A percentile compares a stretch with the other conserved stretches of the same genome.
phyloP scores from a whole-genome alignment of 2,797 vertebrate species.

The Crypturellus tataupa region DNA sequence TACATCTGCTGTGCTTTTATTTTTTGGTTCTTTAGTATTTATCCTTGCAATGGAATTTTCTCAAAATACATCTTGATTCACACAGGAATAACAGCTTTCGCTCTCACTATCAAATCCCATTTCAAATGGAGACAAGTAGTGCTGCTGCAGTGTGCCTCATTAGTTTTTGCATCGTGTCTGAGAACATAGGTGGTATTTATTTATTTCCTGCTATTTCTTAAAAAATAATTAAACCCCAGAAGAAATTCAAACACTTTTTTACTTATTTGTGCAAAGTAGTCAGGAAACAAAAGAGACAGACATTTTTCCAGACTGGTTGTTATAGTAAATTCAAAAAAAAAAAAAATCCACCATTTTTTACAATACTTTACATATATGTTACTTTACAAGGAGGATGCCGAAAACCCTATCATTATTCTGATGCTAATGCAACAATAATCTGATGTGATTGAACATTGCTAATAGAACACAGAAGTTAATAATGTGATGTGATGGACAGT shows the following conservation, averaged over 20 bases:
- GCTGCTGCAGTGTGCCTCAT: not conserved
- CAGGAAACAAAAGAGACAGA: not conserved
- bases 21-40: not conserved
- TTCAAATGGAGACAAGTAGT: not conserved
- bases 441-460: conserved; percentile 12
- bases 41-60: not conserved
- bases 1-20: not conserved
- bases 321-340: not conserved
- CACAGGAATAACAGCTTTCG: not conserved
- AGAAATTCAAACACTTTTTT: not conserved
- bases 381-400: not conserved
- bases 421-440: conserved; percentile 15
- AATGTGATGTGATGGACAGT: conserved; percentile 41
- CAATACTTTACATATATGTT: not conserved
- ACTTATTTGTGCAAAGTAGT: not conserved
- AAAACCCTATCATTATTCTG: not conserved
- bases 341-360: not conserved
- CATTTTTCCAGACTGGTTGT: not conserved
- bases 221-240: not conserved
- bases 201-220: not conserved
- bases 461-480: not conserved
- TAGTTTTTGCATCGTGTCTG: not conserved
- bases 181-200: not conserved
- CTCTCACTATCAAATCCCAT: not conserved
- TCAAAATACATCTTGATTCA: not conserved